Percentiles rank a stretch among this genome's conserved stretches.
phyloP scores from a whole-genome alignment of 1,140 invertebrate genomes.

The Platyura marginata region DNA sequence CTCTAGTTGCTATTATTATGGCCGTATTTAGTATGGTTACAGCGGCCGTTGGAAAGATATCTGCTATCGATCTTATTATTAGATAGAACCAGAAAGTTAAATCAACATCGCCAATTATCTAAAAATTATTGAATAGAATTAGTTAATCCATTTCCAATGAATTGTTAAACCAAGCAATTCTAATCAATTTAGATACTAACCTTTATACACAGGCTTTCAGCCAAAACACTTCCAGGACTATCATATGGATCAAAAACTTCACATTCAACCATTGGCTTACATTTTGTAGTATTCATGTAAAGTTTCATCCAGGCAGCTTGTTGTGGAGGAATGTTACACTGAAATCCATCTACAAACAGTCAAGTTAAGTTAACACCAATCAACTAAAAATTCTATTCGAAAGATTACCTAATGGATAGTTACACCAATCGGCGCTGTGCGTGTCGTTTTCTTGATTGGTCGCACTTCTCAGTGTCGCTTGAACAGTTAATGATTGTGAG shows the following conservation, averaged over 20 bases:
- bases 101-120: slow-evolving; percentile 33
- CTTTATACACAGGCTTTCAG: slow-evolving; percentile 40
- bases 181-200: slow-evolving; percentile 13
- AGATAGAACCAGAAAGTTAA: slow-evolving; percentile 54
- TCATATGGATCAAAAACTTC: slow-evolving; percentile 46
- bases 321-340: slow-evolving; percentile 31
- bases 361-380: neutral
- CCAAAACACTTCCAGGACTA: slow-evolving; percentile 35
- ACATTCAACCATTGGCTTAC: slow-evolving; percentile 41
- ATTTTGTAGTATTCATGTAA: slow-evolving; percentile 17
- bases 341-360: slow-evolving; percentile 28
- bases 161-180: neutral
- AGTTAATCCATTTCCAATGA: neutral
- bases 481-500: slow-evolving; percentile 23
- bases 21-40: slow-evolving; percentile 52
- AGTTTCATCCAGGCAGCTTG: slow-evolving; percentile 19
- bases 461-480: slow-evolving; percentile 25
- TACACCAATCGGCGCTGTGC: slow-evolving; percentile 27
- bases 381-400: neutral
- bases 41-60: slow-evolving; percentile 54
- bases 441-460: slow-evolving; percentile 20
- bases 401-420: slow-evolving; percentile 29
- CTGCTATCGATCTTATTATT: slow-evolving; percentile 45
- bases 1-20: slow-evolving; percentile 58
- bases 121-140: neutral